Percentiles rank a stretch among this genome's conserved stretches.
phyloP scores from a whole-genome alignment of 2,888 invertebrate genomes.

The Lagria hirta region DNA sequence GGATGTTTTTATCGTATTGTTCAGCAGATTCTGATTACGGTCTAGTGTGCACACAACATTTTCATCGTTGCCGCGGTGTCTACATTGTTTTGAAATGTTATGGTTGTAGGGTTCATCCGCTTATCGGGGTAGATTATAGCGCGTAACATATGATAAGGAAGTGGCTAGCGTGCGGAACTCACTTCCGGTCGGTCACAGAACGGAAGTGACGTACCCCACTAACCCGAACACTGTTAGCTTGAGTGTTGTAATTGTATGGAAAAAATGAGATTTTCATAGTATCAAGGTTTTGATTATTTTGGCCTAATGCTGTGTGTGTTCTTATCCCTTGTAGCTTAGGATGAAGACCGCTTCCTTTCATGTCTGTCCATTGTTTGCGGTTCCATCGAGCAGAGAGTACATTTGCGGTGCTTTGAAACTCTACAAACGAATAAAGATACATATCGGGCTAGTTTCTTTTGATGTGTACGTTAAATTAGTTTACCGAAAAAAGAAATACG shows the following conservation, averaged over 20 bases:
- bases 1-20: no score
- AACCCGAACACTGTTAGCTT: no score
- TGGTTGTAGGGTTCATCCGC: conserved; percentile 26
- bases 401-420: background rate
- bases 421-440: conserved; percentile 13
- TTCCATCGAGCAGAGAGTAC: no score
- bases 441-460: conserved; percentile 14
- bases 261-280: no score
- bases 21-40: no score
- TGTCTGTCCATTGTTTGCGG: conserved; percentile 5
- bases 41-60: no score
- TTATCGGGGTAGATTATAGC: conserved; percentile 33
- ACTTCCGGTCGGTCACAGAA: conserved; percentile 39
- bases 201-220: conserved; percentile 42
- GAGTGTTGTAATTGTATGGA: no score
- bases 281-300: no score
- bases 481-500: conserved; percentile 1
- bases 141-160: conserved; percentile 39
- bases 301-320: conserved; percentile 1
- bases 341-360: conserved; percentile 4
- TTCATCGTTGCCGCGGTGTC: conserved; percentile 4
- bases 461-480: conserved; percentile 13
- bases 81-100: conserved; percentile 36
- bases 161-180: conserved; percentile 38
- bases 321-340: conserved; percentile 1